Conservation (phyloP, 2,888 invertebrate species). For the Leucozona laternaria region DNA sequence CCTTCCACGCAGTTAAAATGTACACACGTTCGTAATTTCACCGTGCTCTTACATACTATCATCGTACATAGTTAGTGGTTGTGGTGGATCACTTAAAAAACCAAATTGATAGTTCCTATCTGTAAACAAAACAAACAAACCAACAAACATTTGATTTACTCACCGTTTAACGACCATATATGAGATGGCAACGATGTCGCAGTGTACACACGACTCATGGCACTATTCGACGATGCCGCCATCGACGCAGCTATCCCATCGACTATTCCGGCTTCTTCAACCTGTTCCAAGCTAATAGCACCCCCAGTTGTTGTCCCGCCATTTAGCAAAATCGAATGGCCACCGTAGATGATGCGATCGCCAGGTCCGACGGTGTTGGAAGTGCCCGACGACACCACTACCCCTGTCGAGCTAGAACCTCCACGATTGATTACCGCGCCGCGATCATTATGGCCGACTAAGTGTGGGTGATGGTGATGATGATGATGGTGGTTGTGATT, state of each 20-base stretch:
- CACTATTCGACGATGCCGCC: constrained; percentile 83
- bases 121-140: constrained; percentile 1
- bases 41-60: constrained; percentile 11
- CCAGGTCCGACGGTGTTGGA: constrained; percentile 47
- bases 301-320: constrained; percentile 84
- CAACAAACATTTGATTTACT: constrained; percentile 81
- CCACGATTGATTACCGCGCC: constrained; percentile 68
- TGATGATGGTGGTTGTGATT: constrained; percentile 82
- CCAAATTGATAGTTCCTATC: constrained; percentile 65
- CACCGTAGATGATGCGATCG: constrained; percentile 79
- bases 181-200: constrained; percentile 96
- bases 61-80: neutral
- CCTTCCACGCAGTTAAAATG: constrained; percentile 32
- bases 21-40: neutral
- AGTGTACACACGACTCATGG: constrained; percentile 91
- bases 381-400: constrained; percentile 50
- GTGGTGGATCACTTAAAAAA: constrained; percentile 34
- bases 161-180: constrained; percentile 96
- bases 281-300: constrained; percentile 66
- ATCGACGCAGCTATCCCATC: constrained; percentile 82
- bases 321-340: constrained; percentile 89
- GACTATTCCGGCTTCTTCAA: constrained; percentile 79
- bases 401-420: constrained; percentile 64
- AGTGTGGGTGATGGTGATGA: constrained; percentile 84
- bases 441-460: constrained; percentile 70